Evolutionary conservation across 2,888 invertebrate species (phyloP).

Genomic region (Platyscelio sp.): DNA sequence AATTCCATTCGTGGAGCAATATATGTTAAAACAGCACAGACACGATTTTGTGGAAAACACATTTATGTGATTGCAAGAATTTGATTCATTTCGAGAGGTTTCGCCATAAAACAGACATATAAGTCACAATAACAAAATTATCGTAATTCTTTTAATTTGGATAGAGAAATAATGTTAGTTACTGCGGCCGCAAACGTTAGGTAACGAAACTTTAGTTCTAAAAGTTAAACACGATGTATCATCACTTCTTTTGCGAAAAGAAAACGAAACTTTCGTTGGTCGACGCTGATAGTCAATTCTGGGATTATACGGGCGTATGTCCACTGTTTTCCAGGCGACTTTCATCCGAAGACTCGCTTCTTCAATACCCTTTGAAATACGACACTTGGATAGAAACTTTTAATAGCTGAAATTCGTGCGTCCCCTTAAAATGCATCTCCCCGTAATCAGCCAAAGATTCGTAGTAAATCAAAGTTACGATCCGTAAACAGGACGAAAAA

Average conservation of each 20-base stretch:
- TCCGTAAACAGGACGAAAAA: too few relatives aligned
- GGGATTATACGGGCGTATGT: slow-evolving; percentile 17
- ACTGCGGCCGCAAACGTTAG: slow-evolving; percentile 3
- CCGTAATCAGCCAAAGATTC: too few relatives aligned
- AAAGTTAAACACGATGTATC: slow-evolving; percentile 36
- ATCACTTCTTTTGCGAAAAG: slow-evolving; percentile 17
- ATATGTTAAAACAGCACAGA: too few relatives aligned
- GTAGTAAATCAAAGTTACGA: too few relatives aligned
- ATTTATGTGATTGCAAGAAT: too few relatives aligned
- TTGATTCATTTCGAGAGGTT: too few relatives aligned
- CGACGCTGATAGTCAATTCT: slow-evolving; percentile 33
- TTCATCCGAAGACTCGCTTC: not conserved
- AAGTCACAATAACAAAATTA: slow-evolving; percentile 27
- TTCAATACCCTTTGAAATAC: slow-evolving; percentile 23
- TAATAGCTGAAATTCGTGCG: not conserved
- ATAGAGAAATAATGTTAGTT: slow-evolving; percentile 24
- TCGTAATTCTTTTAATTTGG: slow-evolving; percentile 17
- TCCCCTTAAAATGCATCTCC: not conserved
- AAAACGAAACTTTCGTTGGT: slow-evolving; percentile 19
- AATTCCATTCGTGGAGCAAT: too few relatives aligned
- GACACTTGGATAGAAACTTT: slow-evolving; percentile 12
- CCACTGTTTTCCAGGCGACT: slow-evolving; percentile 9
- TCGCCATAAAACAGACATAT: too few relatives aligned
- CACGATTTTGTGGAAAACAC: too few relatives aligned
- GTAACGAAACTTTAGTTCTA: slow-evolving; percentile 17